Conservation (phyloP, 2,113 vertebrate genomes). For the Lepus timidus region DNA sequence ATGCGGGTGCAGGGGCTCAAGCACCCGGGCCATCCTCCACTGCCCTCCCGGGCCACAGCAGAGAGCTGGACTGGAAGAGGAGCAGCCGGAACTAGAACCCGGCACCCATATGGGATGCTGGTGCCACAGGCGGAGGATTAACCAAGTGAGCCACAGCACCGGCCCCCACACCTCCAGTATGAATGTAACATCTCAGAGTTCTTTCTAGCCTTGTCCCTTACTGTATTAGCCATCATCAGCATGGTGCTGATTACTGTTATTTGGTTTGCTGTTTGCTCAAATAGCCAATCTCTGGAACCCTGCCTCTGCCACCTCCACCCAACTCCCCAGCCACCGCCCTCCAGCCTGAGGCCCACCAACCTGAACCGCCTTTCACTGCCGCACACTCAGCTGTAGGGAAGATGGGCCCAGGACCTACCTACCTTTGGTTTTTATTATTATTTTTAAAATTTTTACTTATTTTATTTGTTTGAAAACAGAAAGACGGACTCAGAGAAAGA, state of each 20-base stretch:
- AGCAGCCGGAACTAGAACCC: too few relatives aligned
- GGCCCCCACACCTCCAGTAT: background rate
- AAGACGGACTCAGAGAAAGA: too few relatives aligned
- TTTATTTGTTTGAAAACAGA: too few relatives aligned
- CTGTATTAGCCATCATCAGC: background rate
- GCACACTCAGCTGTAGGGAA: background rate
- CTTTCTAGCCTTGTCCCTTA: background rate
- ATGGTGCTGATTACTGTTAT: background rate
- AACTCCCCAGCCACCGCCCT: background rate
- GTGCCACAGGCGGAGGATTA: too few relatives aligned
- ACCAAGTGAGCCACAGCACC: too few relatives aligned
- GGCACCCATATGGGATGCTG: too few relatives aligned
- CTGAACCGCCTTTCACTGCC: background rate
- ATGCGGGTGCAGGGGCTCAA: too few relatives aligned
- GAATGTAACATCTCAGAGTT: background rate
- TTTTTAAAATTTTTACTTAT: background rate
- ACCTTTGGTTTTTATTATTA: background rate
- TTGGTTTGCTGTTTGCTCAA: background rate
- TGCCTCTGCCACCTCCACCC: background rate
- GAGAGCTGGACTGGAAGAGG: too few relatives aligned
- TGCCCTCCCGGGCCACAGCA: too few relatives aligned
- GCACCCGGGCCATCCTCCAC: too few relatives aligned
- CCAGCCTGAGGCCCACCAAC: background rate
- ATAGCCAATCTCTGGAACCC: background rate
- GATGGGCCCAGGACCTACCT: background rate